A percentile compares a stretch with the other conserved stretches of the same genome.
These are phyloP conservation scores for Sitophilus oryzae DNA, from an alignment of 1,140 invertebrate species.

Conservation along the genomic window DNA sequence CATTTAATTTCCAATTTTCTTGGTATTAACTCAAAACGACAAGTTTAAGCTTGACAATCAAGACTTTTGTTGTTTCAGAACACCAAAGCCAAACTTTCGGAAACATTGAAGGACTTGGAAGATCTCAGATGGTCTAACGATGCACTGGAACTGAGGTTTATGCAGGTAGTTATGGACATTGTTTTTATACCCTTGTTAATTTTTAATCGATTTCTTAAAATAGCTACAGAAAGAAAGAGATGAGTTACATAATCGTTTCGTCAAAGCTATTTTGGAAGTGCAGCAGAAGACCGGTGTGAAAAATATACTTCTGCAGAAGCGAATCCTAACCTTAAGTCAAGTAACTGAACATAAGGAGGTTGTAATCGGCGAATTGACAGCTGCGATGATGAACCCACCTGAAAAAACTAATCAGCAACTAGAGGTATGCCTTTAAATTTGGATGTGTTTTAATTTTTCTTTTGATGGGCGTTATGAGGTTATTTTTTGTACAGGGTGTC, in stretches of 20 bases:
- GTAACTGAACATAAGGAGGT: conserved; percentile 64
- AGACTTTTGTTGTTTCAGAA: conserved; percentile 51
- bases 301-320: conserved; percentile 68
- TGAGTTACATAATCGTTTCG: conserved; percentile 70
- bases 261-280: conserved; percentile 74
- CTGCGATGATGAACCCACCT: conserved; percentile 45
- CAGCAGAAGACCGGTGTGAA: conserved; percentile 76
- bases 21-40: no score
- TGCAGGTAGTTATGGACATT: conserved; percentile 51
- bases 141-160: conserved; percentile 71
- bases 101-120: conserved; percentile 63
- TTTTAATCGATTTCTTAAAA: conserved; percentile 10
- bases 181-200: background rate
- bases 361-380: conserved; percentile 58
- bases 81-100: conserved; percentile 52
- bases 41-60: background rate
- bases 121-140: conserved; percentile 70
- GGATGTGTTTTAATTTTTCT: no score
- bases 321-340: conserved; percentile 60
- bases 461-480: no score
- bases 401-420: conserved; percentile 53
- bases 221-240: conserved; percentile 69
- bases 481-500: no score
- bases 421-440: no score
- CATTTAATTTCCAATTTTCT: no score